Conservation (phyloP, 2,113 vertebrate genomes). For the zebrafish (Danio rerio) region GRCz12tu NC_133184.1:34655501-34656000, state of each 20-base stretch:
- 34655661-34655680: constrained; percentile 41
- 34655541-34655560: constrained; percentile 26
- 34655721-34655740: constrained; percentile 58
- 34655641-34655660: background rate
- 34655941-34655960: too few species aligned
- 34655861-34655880: constrained; percentile 4
- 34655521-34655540: constrained; percentile 11
- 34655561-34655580: constrained; percentile 15
- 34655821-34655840: constrained; percentile 23
- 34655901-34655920: background rate
- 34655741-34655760: constrained; percentile 48
- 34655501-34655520: constrained; percentile 7
- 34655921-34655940: too few species aligned
- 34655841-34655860: background rate
- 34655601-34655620: constrained; percentile 24
- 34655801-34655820: constrained; percentile 20
- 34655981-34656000: too few species aligned
- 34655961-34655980: too few species aligned
- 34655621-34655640: background rate
- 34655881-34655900: background rate
- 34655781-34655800: constrained; percentile 55
- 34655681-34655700: constrained; percentile 23
- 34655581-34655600: constrained; percentile 4
- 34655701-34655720: constrained; percentile 56
- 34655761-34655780: constrained; percentile 54